Evolutionary conservation across 1,140 invertebrate genomes (phyloP), one percentile per base, ranked within the genome.

Genomic region (Drosophila micromelanica): DNA sequence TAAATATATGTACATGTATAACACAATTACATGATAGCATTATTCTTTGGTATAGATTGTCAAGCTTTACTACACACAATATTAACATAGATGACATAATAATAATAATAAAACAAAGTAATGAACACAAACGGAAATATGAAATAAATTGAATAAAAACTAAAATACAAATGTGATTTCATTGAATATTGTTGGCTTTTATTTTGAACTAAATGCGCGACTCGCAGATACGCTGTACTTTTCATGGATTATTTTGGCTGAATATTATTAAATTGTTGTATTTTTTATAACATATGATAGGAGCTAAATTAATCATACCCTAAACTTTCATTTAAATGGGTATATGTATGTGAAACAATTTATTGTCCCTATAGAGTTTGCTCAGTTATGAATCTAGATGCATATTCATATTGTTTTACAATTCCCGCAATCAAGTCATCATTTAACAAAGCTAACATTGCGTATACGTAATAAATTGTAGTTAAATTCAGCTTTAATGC

Each of bases 31-130:
- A 80, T 62, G 69, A 86, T 87, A 82, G 82, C 75, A 87, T 87
- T 87, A 86, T 74, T 38, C 72, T 74, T 70, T 70, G 72, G 45
- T 62, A 89, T 87, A 89, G 84, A 87, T 87, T 87, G 84, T 89
- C 82, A 87, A 87, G 82, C 82, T 87, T 87, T 87, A 87, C 87
- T 89, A 87, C 78, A 87, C 82, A 87, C 78, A 89, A 87, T 87
- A 86, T 81, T 78, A 76, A 72, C 67, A 86, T 87, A 86, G 82
- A 86, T 81, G 78, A 60, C 74, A 80, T 63, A 68, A 85, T 60
- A 64, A 86, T 85, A 86, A 72, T 63, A 63, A 51, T 71, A 17
- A 17, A 17, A 17, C n/a, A n/a, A 17, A 85, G 71, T 52, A 72
- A 73, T 65, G 61, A 78, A 78, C 70, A 86, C 74, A 81, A 86